Percentiles rank a stretch among this genome's conserved stretches.
These are phyloP conservation scores for Gavia stellata DNA, from an alignment of 2,113 vertebrate species.

Conservation along the genomic window DNA sequence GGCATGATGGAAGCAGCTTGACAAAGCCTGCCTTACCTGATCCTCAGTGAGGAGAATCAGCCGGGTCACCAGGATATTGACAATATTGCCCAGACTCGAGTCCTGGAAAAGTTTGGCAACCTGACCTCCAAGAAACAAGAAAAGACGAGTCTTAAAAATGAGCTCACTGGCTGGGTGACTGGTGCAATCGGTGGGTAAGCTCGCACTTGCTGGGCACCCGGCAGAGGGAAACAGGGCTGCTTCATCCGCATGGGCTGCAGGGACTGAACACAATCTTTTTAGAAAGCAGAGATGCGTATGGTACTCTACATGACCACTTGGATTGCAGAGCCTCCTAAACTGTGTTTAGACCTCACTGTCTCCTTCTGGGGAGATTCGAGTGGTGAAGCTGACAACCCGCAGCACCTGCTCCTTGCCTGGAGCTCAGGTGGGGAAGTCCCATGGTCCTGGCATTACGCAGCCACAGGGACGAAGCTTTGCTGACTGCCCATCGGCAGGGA, in stretches of 20 bases:
- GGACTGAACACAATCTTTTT: not conserved
- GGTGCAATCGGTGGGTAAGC: accelerated
- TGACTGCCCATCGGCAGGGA: not conserved
- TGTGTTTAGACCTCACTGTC: not conserved
- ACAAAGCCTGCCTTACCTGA: conserved; percentile 78
- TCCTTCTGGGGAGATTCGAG: not conserved
- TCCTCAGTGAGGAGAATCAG: conserved; percentile 96
- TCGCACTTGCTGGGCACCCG: not conserved
- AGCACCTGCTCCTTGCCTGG: not conserved
- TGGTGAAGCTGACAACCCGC: not conserved
- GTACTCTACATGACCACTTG: accelerated
- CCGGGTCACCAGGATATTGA: conserved; percentile 94
- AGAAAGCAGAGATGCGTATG: not conserved
- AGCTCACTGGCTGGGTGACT: not conserved
- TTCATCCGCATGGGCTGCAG: accelerated
- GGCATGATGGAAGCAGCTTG: accelerated
- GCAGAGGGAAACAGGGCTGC: accelerated
- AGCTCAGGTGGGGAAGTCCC: not conserved
- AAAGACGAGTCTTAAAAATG: conserved; percentile 96
- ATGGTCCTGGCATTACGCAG: not conserved
- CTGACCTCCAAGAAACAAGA: conserved; percentile 99
- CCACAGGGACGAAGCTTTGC: not conserved
- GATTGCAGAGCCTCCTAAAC: not conserved
- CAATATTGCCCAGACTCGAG: conserved; percentile 98
- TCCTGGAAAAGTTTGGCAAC: conserved; percentile 99